Conservation (phyloP, 1,140 invertebrate genomes). For the Sweltsa coloradensis region DNA sequence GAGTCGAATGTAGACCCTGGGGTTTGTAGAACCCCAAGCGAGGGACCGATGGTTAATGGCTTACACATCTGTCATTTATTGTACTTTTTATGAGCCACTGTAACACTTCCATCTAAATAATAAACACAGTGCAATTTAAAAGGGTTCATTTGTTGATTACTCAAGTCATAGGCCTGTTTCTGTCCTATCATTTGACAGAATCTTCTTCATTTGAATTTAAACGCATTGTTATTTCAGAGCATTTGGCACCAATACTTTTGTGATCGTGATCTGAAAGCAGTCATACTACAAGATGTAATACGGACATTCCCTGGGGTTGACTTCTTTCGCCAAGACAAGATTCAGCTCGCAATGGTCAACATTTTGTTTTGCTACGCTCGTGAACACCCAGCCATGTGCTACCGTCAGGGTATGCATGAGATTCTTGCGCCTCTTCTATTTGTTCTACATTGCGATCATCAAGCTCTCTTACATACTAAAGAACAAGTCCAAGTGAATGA, state of each 20-base stretch:
- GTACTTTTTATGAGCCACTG: background rate
- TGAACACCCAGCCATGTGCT: conserved; percentile 54
- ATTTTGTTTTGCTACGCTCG: conserved; percentile 62
- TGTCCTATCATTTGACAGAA: background rate
- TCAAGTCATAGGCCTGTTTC: too few species aligned
- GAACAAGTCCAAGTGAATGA: conserved; percentile 32
- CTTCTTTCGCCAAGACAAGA: conserved; percentile 53
- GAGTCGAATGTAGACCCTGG: too few species aligned
- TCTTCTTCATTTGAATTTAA: conserved; percentile 1
- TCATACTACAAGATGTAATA: conserved; percentile 68
- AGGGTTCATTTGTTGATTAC: background rate
- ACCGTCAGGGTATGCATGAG: conserved; percentile 78
- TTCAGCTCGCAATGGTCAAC: conserved; percentile 59
- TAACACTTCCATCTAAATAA: background rate
- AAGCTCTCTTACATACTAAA: conserved; percentile 39
- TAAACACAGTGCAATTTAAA: background rate
- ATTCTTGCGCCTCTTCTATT: conserved; percentile 63
- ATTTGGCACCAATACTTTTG: conserved; percentile 72
- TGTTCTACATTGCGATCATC: conserved; percentile 58
- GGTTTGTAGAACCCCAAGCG: too few species aligned
- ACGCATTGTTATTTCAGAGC: conserved; percentile 42
- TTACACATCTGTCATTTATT: too few species aligned
- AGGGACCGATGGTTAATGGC: too few species aligned
- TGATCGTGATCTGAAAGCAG: conserved; percentile 56
- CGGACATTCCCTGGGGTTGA: conserved; percentile 66